These are phyloP conservation scores for Epinephelus moara DNA, from an alignment of 2,113 vertebrate genomes.

Conservation along the genomic window DNA sequence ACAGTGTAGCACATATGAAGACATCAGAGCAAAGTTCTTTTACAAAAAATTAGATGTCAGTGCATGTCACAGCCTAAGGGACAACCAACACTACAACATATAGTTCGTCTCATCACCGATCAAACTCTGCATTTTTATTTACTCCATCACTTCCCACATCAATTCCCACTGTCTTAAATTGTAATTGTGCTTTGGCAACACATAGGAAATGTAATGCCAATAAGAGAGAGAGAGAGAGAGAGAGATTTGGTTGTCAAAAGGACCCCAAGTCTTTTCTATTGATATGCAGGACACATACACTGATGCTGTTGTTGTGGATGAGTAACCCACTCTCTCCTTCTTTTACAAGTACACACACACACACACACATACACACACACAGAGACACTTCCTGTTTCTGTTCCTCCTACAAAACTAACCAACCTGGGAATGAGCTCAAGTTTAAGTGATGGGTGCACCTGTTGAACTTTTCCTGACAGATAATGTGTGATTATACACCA, in stretches of 20 bases:
- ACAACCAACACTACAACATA: too few relatives aligned
- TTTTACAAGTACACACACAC: background rate
- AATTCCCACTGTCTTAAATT: too few relatives aligned
- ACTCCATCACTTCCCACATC: too few relatives aligned
- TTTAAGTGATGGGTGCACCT: background rate
- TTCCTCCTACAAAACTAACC: background rate
- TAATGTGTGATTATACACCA: background rate
- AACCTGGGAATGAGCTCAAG: background rate
- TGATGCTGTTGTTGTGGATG: slow-evolving; percentile 52
- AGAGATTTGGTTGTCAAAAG: slow-evolving; percentile 58
- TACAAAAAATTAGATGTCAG: too few relatives aligned
- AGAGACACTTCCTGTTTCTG: background rate
- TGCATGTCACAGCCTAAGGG: too few relatives aligned
- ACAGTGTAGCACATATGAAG: too few relatives aligned
- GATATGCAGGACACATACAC: slow-evolving; percentile 75
- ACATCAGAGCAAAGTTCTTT: too few relatives aligned
- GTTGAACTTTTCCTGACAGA: background rate
- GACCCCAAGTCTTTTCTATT: slow-evolving; percentile 61
- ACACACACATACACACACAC: background rate
- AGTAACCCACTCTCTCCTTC: slow-evolving; percentile 3
- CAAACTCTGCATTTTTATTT: too few relatives aligned
- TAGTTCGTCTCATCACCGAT: too few relatives aligned
- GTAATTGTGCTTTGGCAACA: too few relatives aligned
- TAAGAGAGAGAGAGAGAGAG: background rate
- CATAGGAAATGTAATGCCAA: too few relatives aligned